Base-by-base conservation (phyloP, 2,113 vertebrate species). In the Himantopus leucocephalus region DNA sequence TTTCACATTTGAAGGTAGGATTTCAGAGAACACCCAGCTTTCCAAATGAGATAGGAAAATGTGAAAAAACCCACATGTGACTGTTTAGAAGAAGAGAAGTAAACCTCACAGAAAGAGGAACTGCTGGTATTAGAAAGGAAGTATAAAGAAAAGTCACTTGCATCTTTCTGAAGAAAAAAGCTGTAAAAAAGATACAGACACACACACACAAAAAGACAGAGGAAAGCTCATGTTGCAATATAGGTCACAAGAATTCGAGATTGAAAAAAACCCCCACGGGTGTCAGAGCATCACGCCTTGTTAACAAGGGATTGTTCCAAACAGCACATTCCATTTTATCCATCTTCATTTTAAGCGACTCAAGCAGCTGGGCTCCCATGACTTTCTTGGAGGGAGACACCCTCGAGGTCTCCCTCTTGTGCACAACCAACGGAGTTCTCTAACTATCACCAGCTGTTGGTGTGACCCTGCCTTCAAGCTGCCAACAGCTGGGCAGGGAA, bases 181-280 rank as follows among this genome's bases (percentile, higher is more conserved):
- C 0, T 35, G 20, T 8, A 24, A 76, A 37, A 78, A 35, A 26
- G 10, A 48, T 9, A 18, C 10, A 66, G 23, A n/a, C 8, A 45
- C 9, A 56, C 5, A 47, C 4, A 50, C 2, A 47, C 2, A 66
- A 7, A 23, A 52, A 70, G 11, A 29, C 14, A 29, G 14, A 63
- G 18, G 37, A 37, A 14, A 35, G 26, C 23, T 35, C 5, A 37
- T 19, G 9, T 52, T 81, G 39, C 53, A 52, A 21, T 9, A 48
- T 0, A 58, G 20, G 43, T 43, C 24, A 92, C 26, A 37, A 21
- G 71, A 43, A 56, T 26, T 5, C n/a, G 41, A 85, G 67, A 68
- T 0, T 32, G 6, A 78, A 80, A 78, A 45, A 72, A 67, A 67
- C 8, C 26, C 32, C 19, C 5, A 2, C 0, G 8, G 22, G 14